These are phyloP conservation scores for Mustelus asterias DNA, from an alignment of 2,113 vertebrate genomes.

Conservation along the genomic window DNA sequence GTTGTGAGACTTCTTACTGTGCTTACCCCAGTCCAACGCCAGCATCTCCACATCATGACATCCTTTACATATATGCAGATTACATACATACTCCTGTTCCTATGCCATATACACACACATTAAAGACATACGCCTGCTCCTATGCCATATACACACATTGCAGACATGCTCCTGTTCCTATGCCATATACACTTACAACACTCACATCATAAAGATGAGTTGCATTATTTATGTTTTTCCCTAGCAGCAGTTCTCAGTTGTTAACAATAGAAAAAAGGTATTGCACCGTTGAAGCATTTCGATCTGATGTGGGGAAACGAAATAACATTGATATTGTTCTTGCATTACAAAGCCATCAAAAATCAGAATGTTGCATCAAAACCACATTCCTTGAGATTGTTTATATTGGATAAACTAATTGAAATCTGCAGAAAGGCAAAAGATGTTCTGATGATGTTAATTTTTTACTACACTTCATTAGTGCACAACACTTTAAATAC, in stretches of 20 bases:
- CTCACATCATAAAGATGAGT: neutral
- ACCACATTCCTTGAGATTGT: neutral
- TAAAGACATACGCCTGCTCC: neutral
- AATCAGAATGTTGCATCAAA: neutral
- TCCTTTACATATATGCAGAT: too few species aligned
- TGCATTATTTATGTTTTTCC: neutral
- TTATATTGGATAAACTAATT: neutral
- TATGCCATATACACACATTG: neutral
- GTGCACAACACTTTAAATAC: neutral
- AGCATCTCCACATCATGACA: too few species aligned
- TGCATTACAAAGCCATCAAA: neutral
- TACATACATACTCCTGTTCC: too few species aligned
- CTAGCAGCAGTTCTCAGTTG: neutral
- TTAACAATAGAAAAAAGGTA: neutral
- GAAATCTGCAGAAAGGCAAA: neutral
- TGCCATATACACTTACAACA: too few species aligned
- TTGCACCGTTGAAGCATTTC: neutral
- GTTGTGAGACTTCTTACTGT: too few species aligned
- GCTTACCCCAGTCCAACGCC: too few species aligned
- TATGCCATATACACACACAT: too few species aligned
- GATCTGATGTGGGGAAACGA: neutral
- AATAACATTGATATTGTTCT: neutral
- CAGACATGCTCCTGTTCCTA: neutral
- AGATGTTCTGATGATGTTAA: neutral
- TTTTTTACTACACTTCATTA: neutral